phyloP scores from a whole-genome alignment of 1,140 invertebrate species.

The Calliopsis andreniformis region DNA sequence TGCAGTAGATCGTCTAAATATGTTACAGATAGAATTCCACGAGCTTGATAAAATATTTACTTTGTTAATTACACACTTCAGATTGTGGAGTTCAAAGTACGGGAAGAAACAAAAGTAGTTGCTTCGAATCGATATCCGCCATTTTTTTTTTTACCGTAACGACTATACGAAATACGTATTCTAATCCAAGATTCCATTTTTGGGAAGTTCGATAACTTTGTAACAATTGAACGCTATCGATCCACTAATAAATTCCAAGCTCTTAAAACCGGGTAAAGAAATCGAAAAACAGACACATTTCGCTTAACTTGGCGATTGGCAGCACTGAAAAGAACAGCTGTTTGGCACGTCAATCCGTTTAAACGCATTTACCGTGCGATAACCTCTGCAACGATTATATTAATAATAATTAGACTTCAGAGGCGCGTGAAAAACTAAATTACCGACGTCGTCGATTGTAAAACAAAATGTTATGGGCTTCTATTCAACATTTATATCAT shows the following conservation, averaged over 20 bases:
- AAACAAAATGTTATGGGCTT: not conserved
- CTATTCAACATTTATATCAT: not conserved
- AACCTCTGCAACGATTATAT: constrained; percentile 39
- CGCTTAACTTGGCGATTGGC: constrained; percentile 11
- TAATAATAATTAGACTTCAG: not conserved
- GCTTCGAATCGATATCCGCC: not conserved
- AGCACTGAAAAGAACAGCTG: constrained; percentile 57
- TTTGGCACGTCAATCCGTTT: constrained; percentile 43
- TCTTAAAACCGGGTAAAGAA: not conserved
- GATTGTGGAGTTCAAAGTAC: constrained; percentile 48
- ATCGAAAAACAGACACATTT: not conserved
- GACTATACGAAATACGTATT: too few species aligned
- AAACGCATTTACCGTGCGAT: constrained; percentile 54
- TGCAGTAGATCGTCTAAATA: not conserved
- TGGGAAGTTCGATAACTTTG: not conserved
- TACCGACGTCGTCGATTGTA: not conserved
- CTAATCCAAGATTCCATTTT: too few species aligned
- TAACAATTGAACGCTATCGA: not conserved
- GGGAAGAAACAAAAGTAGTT: constrained; percentile 6
- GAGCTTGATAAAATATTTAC: constrained; percentile 30
- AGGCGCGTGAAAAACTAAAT: not conserved
- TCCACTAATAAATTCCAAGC: too few species aligned
- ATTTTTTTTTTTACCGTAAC: constrained; percentile 14
- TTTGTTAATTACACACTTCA: constrained; percentile 46
- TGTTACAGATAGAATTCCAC: not conserved